These are phyloP conservation scores for Oreortyx pictus DNA, from an alignment of 2,797 vertebrate species.

Conservation along the genomic window DNA sequence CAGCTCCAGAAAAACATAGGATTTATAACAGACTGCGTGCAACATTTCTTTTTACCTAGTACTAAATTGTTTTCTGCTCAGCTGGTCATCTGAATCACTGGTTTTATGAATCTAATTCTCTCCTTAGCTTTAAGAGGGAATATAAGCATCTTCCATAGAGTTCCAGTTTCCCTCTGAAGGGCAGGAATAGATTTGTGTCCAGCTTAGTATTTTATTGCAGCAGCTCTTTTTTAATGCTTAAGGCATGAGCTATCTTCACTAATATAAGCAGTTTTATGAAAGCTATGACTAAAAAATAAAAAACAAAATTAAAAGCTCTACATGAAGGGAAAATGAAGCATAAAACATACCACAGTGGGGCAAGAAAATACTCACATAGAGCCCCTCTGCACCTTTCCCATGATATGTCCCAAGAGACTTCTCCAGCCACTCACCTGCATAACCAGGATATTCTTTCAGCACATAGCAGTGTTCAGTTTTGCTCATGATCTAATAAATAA, in stretches of 20 bases:
- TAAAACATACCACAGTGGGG: neutral
- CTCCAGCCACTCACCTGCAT: neutral
- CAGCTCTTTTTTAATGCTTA: neutral
- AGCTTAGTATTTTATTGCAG: neutral
- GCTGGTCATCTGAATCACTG: neutral
- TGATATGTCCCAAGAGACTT: fast-evolving
- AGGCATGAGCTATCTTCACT: neutral
- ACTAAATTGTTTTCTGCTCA: neutral
- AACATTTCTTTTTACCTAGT: neutral
- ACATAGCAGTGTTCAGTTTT: neutral
- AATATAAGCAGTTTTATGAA: neutral
- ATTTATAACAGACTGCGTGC: neutral
- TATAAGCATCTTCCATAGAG: neutral
- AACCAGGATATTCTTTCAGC: neutral
- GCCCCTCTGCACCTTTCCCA: neutral
- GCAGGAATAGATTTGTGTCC: neutral
- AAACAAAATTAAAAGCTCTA: neutral
- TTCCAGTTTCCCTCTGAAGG: neutral
- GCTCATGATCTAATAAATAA: slow-evolving; percentile 49
- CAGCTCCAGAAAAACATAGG: neutral
- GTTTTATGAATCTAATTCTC: neutral
- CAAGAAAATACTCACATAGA: neutral
- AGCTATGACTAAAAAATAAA: neutral
- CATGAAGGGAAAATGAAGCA: neutral
- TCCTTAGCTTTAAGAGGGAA: neutral